phyloP scores from a whole-genome alignment of 2,888 invertebrate species.

The Epiblema foenella region DNA sequence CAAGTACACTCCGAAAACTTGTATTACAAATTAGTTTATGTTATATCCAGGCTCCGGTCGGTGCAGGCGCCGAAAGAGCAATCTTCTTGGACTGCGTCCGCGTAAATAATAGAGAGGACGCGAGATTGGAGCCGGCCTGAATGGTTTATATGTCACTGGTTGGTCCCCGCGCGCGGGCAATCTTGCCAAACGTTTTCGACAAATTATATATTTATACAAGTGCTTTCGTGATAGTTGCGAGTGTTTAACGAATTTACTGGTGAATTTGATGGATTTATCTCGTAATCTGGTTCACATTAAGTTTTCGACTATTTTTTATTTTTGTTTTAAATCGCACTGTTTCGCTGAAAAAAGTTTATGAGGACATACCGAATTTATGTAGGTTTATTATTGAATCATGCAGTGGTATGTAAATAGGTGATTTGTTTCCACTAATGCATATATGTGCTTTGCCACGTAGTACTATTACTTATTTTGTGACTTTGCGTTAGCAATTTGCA shows the following conservation, averaged over 20 bases:
- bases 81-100: slow-evolving; percentile 75
- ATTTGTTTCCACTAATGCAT: too few relatives aligned
- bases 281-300: not conserved
- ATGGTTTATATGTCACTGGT: slow-evolving; percentile 83
- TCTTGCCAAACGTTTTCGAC: slow-evolving; percentile 71
- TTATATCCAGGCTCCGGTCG: slow-evolving; percentile 31
- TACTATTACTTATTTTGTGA: too few relatives aligned
- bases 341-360: too few relatives aligned
- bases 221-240: slow-evolving; percentile 64
- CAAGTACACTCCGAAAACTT: slow-evolving; percentile 11
- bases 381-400: too few relatives aligned
- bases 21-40: slow-evolving; percentile 24
- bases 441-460: too few relatives aligned
- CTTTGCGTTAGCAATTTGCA: not conserved
- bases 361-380: not conserved
- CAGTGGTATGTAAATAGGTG: too few relatives aligned
- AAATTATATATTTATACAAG: slow-evolving; percentile 79
- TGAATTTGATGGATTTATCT: not conserved
- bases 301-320: too few relatives aligned
- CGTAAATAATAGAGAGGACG: slow-evolving; percentile 82
- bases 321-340: too few relatives aligned
- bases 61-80: slow-evolving; percentile 55
- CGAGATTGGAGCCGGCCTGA: slow-evolving; percentile 80
- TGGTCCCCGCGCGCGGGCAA: slow-evolving; percentile 73
- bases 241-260: slow-evolving; percentile 48